A percentile compares a stretch with the other conserved stretches of the same genome.
phyloP scores from a whole-genome alignment of 2,888 invertebrate species.

The Acleris holmiana region DNA sequence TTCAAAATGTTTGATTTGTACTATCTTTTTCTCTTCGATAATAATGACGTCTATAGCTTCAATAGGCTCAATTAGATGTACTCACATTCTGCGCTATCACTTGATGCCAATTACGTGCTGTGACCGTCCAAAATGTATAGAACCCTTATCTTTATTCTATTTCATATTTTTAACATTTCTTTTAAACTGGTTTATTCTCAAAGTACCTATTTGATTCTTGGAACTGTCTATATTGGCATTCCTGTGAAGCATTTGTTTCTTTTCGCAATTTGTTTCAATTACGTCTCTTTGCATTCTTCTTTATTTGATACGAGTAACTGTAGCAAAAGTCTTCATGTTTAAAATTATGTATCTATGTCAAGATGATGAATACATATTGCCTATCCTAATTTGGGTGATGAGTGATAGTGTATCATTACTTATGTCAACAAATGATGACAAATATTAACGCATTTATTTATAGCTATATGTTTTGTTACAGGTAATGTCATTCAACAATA shows the following conservation, averaged over 20 bases:
- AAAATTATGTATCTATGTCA: conserved; percentile 17
- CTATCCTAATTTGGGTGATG: conserved; percentile 26
- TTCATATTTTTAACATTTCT: not conserved
- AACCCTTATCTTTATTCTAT: not conserved
- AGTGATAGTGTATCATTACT: conserved; percentile 8
- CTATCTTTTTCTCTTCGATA: not conserved
- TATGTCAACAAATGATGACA: conserved; percentile 11
- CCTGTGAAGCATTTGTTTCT: conserved; percentile 2
- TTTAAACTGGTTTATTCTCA: not conserved
- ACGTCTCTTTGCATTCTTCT: conserved; percentile 14
- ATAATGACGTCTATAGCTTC: conserved; percentile 38
- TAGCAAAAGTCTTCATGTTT: conserved; percentile 8
- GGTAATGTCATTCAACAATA: no score
- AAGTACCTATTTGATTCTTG: conserved; percentile 23
- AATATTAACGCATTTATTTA: not conserved
- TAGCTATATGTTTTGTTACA: not conserved
- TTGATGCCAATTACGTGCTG: conserved; percentile 43
- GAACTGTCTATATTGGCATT: conserved; percentile 22
- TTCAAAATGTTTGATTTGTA: no score
- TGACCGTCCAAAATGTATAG: conserved; percentile 13
- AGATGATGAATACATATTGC: conserved; percentile 7
- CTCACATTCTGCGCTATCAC: conserved; percentile 40
- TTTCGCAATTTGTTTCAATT: conserved; percentile 23
- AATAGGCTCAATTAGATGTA: conserved; percentile 45
- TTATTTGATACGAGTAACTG: not conserved